These are phyloP conservation scores for Hoplodrina blanda DNA, from an alignment of 2,888 invertebrate species.

Conservation along the genomic window DNA sequence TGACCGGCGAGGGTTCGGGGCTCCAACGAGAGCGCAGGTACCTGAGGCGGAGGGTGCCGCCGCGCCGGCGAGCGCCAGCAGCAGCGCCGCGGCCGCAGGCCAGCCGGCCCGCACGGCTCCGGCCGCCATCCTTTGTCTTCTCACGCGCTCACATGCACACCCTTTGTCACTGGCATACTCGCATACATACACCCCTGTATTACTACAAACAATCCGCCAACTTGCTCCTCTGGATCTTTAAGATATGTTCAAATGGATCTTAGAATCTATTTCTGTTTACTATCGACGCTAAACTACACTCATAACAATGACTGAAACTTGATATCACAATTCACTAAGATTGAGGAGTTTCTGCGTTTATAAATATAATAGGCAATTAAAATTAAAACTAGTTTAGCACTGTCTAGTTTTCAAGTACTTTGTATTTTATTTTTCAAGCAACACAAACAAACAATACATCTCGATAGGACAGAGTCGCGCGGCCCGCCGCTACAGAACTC, in stretches of 20 bases:
- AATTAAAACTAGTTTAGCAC: conserved; percentile 27
- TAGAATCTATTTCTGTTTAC: conserved; percentile 59
- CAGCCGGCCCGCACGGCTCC: conserved; percentile 39
- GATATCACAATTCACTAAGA: conserved; percentile 28
- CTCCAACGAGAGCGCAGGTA: conserved; percentile 14
- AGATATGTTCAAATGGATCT: conserved; percentile 26
- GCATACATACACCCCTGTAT: conserved; percentile 5
- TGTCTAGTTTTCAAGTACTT: conserved; percentile 4
- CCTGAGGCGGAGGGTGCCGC: conserved; percentile 39
- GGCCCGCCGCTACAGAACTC: conserved; percentile 9
- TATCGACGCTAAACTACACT: conserved; percentile 39
- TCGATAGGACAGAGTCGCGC: not conserved
- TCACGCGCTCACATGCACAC: conserved; percentile 33
- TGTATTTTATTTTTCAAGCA: conserved; percentile 14
- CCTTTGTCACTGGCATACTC: conserved; percentile 15
- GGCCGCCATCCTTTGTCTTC: conserved; percentile 56
- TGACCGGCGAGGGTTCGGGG: not conserved
- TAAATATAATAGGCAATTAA: not conserved
- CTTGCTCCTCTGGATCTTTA: not conserved
- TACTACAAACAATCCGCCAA: conserved; percentile 4
- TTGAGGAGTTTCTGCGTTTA: not conserved
- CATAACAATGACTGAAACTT: conserved; percentile 36
- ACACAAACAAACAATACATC: conserved; percentile 36
- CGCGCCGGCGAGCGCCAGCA: conserved; percentile 51
- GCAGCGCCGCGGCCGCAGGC: conserved; percentile 55